phyloP scores from a whole-genome alignment of 2,113 vertebrate genomes.

The Chloropsis hardwickii region DNA sequence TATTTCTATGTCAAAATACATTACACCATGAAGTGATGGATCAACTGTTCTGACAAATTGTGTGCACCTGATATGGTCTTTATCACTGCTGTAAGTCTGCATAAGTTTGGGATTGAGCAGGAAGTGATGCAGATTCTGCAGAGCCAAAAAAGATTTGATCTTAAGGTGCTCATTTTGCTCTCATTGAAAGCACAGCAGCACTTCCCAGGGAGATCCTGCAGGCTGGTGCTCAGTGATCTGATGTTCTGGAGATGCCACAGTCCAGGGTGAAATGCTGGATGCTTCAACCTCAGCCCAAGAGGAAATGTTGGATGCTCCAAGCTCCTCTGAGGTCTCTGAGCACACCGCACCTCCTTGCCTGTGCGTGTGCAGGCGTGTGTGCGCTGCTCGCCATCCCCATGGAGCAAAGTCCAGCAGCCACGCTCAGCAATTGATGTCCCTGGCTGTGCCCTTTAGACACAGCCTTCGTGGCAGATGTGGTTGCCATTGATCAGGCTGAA shows the following conservation, averaged over 20 bases:
- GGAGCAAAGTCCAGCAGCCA: background rate
- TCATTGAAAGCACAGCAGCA: background rate
- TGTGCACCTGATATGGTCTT: background rate
- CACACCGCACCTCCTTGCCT: background rate
- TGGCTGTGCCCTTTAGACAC: conserved; percentile 60
- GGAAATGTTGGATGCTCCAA: background rate
- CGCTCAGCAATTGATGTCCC: fast-evolving
- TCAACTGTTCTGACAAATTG: background rate
- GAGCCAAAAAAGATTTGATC: background rate
- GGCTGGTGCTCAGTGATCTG: background rate
- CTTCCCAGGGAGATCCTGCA: background rate
- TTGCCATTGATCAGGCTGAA: conserved; percentile 86
- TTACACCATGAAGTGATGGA: background rate
- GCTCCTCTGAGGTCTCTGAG: background rate
- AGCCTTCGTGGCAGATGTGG: conserved; percentile 76
- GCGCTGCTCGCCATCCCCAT: background rate
- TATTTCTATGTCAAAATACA: conserved; percentile 12
- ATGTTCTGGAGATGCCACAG: background rate
- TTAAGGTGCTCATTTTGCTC: background rate
- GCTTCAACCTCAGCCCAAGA: background rate
- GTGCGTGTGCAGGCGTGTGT: fast-evolving
- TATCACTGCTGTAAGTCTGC: background rate
- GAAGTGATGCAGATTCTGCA: background rate
- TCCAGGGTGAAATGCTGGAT: background rate
- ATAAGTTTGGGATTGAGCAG: background rate